A percentile compares a stretch with the other conserved stretches of the same genome.
phyloP scores from a whole-genome alignment of 2,113 vertebrate genomes.

The Mustela lutreola region DNA sequence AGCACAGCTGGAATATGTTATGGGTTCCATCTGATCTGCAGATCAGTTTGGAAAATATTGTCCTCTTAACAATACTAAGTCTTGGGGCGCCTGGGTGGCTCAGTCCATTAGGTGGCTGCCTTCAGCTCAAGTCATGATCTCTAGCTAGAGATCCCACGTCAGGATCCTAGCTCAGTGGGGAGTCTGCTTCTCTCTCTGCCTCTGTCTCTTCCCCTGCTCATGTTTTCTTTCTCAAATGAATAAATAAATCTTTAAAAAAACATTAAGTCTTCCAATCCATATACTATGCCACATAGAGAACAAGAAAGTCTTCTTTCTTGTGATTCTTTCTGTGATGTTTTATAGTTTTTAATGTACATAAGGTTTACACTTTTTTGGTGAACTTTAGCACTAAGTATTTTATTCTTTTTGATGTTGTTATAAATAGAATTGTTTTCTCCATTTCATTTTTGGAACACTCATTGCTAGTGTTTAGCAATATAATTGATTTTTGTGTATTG shows the following conservation, averaged over 20 bases:
- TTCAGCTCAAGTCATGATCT: too few species aligned
- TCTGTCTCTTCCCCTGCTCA: background rate
- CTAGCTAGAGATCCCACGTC: too few species aligned
- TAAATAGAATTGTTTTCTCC: conserved; percentile 24
- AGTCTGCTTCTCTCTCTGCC: too few species aligned
- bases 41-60: background rate
- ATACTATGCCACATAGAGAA: too few species aligned
- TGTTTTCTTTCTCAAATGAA: too few species aligned
- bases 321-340: background rate
- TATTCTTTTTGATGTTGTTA: background rate
- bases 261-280: too few species aligned
- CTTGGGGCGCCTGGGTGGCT: background rate
- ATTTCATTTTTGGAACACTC: conserved; percentile 13
- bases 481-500: background rate
- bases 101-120: too few species aligned
- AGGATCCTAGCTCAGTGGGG: too few species aligned
- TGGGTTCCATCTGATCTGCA: background rate
- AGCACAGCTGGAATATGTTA: background rate
- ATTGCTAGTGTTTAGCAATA: background rate
- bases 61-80: background rate
- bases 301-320: background rate
- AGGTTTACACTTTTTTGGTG: background rate
- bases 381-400: background rate
- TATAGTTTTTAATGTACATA: background rate
- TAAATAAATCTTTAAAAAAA: too few species aligned